phyloP scores from a whole-genome alignment of 2,113 vertebrate genomes.

The Junco hyemalis region DNA sequence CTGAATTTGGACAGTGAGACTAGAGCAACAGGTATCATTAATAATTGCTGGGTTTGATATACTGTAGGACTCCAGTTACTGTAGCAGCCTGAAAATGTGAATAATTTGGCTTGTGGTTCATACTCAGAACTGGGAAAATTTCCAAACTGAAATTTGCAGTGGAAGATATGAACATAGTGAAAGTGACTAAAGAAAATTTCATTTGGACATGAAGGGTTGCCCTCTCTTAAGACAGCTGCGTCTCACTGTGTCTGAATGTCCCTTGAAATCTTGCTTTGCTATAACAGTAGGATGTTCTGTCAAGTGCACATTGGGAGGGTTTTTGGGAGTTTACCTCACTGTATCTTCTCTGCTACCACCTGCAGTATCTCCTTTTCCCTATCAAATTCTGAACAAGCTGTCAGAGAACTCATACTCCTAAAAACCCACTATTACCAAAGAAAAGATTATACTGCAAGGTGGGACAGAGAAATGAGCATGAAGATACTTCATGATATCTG shows the following conservation, averaged over 20 bases:
- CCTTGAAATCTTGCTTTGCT: background rate
- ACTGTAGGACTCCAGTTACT: background rate
- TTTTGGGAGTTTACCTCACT: background rate
- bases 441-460: background rate
- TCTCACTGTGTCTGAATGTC: background rate
- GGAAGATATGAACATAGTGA: background rate
- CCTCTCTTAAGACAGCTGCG: background rate
- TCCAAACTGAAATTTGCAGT: constrained; percentile 16
- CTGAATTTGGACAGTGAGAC: background rate
- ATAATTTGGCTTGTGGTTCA: background rate
- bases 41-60: background rate
- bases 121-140: background rate
- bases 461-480: background rate
- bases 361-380: background rate
- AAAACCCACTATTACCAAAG: background rate
- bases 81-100: background rate
- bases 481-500: background rate
- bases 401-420: background rate
- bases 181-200: background rate
- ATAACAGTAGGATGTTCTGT: background rate
- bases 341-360: background rate
- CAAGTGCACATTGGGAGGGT: background rate
- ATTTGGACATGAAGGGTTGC: background rate
- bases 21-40: background rate
- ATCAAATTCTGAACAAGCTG: background rate